Evolutionary conservation across 2,113 vertebrate species (phyloP).

Genomic region (Sinocyclocheilus grahami): DNA sequence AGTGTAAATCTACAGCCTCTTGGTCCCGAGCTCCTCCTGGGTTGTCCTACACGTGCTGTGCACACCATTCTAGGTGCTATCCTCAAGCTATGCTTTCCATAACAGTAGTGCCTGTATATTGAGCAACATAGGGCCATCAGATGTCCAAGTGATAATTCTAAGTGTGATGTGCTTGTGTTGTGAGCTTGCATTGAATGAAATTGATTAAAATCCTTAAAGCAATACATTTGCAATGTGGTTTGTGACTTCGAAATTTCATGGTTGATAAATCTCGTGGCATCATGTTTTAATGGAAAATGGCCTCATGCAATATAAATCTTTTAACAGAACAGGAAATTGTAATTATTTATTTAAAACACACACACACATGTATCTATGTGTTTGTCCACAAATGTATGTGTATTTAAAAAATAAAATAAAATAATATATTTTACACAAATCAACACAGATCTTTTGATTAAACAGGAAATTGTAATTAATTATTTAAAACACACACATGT

Average conservation of each 20-base stretch:
- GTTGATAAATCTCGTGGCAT: not conserved
- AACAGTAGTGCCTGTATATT: slow-evolving; percentile 60
- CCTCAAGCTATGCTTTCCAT: slow-evolving; percentile 77
- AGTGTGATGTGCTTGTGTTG: slow-evolving; percentile 88
- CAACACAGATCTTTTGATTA: too few species aligned
- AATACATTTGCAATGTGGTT: slow-evolving; percentile 42
- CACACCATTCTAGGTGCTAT: slow-evolving; percentile 83
- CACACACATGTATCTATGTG: too few species aligned
- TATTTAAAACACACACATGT: too few species aligned
- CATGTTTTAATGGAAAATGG: too few species aligned
- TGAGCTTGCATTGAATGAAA: slow-evolving; percentile 87
- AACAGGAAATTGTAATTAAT: too few species aligned
- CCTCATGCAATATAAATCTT: too few species aligned
- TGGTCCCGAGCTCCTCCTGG: slow-evolving; percentile 76
- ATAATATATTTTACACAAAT: too few species aligned
- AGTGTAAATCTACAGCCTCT: slow-evolving; percentile 77
- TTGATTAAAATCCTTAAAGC: slow-evolving; percentile 78
- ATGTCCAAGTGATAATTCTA: slow-evolving; percentile 72
- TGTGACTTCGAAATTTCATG: not conserved
- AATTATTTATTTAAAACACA: too few species aligned
- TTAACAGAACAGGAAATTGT: too few species aligned
- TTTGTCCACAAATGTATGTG: too few species aligned
- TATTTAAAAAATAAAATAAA: too few species aligned
- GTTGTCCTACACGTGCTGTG: slow-evolving; percentile 75
- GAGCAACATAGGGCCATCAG: slow-evolving; percentile 39